Percentiles rank a stretch among this genome's conserved stretches.
Evolutionary conservation across 64 coral and sea anemone species (phyloP).

Genomic region (Dendronephthya gigantea): DNA sequence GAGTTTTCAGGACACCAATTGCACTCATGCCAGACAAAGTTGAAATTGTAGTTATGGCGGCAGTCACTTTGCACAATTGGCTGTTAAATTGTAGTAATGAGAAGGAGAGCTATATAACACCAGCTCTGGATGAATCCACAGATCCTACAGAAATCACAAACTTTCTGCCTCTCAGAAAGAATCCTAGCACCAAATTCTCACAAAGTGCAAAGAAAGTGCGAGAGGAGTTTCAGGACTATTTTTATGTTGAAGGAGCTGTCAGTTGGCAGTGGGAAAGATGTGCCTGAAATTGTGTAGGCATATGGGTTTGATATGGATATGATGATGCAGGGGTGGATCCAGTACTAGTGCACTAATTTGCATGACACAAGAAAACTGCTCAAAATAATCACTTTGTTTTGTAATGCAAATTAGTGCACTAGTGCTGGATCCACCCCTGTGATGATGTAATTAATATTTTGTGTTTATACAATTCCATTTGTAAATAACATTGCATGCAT

Average conservation of each 20-base stretch:
- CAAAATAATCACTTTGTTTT: no score
- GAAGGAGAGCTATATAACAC: constrained; percentile 15
- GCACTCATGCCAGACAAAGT: constrained; percentile 30
- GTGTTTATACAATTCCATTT: no score
- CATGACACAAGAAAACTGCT: no score
- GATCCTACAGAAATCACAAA: not conserved
- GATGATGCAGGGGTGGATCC: no score
- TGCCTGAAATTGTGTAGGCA: constrained; percentile 1
- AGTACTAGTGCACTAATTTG: no score
- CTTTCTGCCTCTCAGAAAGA: constrained; percentile 2
- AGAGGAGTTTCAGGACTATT: constrained; percentile 30
- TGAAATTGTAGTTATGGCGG: constrained; percentile 25
- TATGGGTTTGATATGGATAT: no score
- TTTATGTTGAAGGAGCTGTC: constrained; percentile 37
- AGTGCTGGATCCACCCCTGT: no score
- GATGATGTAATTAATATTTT: no score
- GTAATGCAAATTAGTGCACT: no score
- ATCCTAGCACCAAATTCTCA: constrained; percentile 15
- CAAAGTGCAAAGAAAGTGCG: constrained; percentile 27
- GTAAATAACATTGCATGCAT: no score
- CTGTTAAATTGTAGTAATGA: constrained; percentile 8
- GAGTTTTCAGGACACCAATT: constrained; percentile 12
- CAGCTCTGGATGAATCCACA: constrained; percentile 5
- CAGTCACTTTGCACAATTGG: constrained; percentile 36
- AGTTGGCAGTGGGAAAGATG: constrained; percentile 35